These are phyloP conservation scores for Calidris pugnax DNA, from an alignment of 2,113 vertebrate genomes.

Conservation along the genomic window DNA sequence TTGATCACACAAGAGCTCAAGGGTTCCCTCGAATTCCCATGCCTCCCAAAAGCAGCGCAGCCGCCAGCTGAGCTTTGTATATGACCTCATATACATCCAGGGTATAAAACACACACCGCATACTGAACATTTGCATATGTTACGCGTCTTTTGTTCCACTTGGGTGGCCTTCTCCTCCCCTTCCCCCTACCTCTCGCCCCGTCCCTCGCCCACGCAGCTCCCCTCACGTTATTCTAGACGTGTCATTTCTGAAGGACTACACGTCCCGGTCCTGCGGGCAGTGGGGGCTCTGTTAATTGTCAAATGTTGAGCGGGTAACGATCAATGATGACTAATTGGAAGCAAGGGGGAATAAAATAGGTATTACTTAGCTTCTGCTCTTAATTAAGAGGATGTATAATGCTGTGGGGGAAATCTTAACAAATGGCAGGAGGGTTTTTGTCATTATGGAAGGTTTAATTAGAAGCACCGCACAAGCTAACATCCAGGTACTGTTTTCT, in stretches of 20 bases:
- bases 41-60: not conserved
- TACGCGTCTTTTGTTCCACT: constrained; percentile 27
- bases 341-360: constrained; percentile 63
- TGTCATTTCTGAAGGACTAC: constrained; percentile 13
- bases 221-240: not conserved
- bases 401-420: constrained; percentile 65
- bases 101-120: not conserved
- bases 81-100: constrained; percentile 16
- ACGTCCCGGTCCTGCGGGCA: not conserved
- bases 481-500: constrained; percentile 22
- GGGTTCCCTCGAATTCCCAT: not conserved
- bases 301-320: constrained; percentile 48
- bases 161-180: constrained; percentile 8
- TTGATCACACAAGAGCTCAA: not conserved
- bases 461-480: constrained; percentile 42
- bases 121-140: constrained; percentile 46
- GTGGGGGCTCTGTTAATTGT: constrained; percentile 58
- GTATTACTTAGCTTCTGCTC: constrained; percentile 69
- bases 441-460: constrained; percentile 63
- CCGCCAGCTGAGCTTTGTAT: constrained; percentile 11
- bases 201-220: not conserved
- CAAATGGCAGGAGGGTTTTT: constrained; percentile 64
- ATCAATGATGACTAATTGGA: constrained; percentile 75
- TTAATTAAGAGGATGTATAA: constrained; percentile 70
- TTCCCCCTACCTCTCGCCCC: not conserved